A percentile compares a stretch with the other conserved stretches of the same genome.
Conservation (phyloP, 2,888 invertebrate genomes). For the Cosmopolites sordidus region DNA sequence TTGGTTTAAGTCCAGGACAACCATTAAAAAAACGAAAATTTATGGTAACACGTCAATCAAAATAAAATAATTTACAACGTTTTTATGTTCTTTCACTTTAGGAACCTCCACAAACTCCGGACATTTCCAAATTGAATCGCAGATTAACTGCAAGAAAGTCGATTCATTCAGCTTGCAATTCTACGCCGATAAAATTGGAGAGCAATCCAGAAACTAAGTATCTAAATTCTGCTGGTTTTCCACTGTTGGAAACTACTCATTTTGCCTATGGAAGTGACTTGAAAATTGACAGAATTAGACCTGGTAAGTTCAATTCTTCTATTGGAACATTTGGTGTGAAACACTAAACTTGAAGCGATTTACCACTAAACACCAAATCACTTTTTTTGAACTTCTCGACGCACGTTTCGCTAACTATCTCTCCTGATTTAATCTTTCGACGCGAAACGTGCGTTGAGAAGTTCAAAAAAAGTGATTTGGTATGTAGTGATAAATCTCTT, state of each 20-base stretch:
- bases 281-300: background rate
- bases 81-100: constrained; percentile 1
- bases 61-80: background rate
- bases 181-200: constrained; percentile 20
- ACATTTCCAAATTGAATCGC: background rate
- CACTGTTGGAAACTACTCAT: constrained; percentile 11
- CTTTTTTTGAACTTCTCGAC: no score
- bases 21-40: constrained; percentile 48
- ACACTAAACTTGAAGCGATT: no score
- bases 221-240: constrained; percentile 11
- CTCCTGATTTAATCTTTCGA: no score
- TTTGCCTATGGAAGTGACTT: constrained; percentile 7
- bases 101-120: constrained; percentile 3
- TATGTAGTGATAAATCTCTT: no score
- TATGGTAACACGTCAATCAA: constrained; percentile 12
- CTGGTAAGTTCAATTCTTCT: constrained; percentile 11
- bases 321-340: no score
- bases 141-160: constrained; percentile 14
- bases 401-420: no score
- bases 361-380: background rate
- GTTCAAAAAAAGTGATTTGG: no score
- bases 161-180: constrained; percentile 18
- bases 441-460: no score
- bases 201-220: constrained; percentile 22
- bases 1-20: constrained; percentile 51